These are phyloP conservation scores for Eulithis prunata DNA, from an alignment of 2,888 invertebrate genomes.

Conservation along the genomic window DNA sequence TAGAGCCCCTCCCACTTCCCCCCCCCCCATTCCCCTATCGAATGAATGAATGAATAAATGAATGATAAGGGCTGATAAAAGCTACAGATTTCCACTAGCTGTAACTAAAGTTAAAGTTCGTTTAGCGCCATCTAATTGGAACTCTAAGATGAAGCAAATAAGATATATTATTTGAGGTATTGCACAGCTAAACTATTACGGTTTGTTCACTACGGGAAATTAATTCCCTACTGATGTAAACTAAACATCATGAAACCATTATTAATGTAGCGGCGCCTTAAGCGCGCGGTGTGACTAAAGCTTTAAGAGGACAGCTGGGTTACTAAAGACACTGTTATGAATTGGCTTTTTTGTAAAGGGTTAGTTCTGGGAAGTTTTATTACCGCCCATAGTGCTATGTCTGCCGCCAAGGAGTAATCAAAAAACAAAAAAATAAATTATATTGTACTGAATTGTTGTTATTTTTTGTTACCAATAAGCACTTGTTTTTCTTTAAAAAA, in stretches of 20 bases:
- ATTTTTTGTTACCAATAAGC: too few species aligned
- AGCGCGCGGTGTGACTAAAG: conserved; percentile 20
- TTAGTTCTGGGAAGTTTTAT: too few species aligned
- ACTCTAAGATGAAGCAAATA: background rate
- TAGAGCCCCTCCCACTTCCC: too few species aligned
- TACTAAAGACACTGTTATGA: background rate
- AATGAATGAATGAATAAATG: too few species aligned
- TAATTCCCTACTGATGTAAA: conserved; percentile 37
- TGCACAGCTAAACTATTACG: conserved; percentile 10
- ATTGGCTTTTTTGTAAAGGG: too few species aligned
- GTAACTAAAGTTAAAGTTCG: conserved; percentile 3
- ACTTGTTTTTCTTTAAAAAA: too few species aligned
- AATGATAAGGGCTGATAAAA: background rate
- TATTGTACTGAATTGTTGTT: too few species aligned
- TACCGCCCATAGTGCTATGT: too few species aligned
- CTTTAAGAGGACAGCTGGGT: background rate
- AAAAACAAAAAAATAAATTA: too few species aligned
- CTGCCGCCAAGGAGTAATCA: too few species aligned
- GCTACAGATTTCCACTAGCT: background rate
- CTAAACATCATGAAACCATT: conserved; percentile 36
- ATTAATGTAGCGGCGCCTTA: conserved; percentile 34
- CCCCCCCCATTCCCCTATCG: too few species aligned
- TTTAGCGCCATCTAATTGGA: conserved; percentile 8
- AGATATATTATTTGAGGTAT: too few species aligned
- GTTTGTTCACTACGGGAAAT: conserved; percentile 29